Conservation (phyloP, 2,888 invertebrate genomes). For the Eumerus sabulonum region DNA sequence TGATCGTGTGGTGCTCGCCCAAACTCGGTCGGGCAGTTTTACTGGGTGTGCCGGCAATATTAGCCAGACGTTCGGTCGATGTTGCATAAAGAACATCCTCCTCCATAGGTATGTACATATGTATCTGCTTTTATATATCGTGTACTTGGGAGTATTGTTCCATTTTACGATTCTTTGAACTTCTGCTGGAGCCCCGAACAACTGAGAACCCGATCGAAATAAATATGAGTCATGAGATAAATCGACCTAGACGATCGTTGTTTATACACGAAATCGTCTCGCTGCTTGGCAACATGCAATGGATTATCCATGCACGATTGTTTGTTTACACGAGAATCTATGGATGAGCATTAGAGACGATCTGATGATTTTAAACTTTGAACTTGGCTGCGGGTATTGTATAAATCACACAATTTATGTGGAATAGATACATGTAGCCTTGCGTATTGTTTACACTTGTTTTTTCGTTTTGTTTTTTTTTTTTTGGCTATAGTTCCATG, state of each 20-base stretch:
- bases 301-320: too few relatives aligned
- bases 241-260: constrained; percentile 20
- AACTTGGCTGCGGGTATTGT: not conserved
- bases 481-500: too few relatives aligned
- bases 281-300: constrained; percentile 5
- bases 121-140: not conserved
- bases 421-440: too few relatives aligned
- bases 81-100: not conserved
- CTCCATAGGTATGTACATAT: too few relatives aligned
- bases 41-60: constrained; percentile 13
- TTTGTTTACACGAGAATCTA: too few relatives aligned
- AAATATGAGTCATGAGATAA: constrained; percentile 33
- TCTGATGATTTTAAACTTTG: constrained; percentile 1
- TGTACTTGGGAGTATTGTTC: not conserved
- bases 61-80: constrained; percentile 23
- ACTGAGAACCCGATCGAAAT: constrained; percentile 19
- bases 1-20: not conserved
- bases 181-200: constrained; percentile 3
- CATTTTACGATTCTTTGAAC: not conserved
- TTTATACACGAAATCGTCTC: constrained; percentile 2
- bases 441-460: too few relatives aligned
- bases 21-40: not conserved
- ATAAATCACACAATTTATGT: too few relatives aligned
- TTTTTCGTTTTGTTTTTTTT: too few relatives aligned
- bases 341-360: too few relatives aligned